These are phyloP conservation scores for Branchinecta sandiegonensis DNA, from an alignment of 2,888 invertebrate species.

Conservation along the genomic window DNA sequence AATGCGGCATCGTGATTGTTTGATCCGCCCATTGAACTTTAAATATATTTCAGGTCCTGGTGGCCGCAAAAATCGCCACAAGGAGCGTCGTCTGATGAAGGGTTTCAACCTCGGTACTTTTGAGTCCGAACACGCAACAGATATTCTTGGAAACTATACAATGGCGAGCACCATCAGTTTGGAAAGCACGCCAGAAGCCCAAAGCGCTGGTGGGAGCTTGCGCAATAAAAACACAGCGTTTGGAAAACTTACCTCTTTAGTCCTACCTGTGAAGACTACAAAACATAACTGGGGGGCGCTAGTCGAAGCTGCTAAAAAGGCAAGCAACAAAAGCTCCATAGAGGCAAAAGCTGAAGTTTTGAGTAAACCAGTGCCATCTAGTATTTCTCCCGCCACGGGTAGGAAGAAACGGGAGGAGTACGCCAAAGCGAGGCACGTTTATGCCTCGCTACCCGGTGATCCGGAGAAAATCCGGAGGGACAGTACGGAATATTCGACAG, in stretches of 20 bases:
- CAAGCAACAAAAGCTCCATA: slow-evolving; percentile 41
- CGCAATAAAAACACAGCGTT: neutral
- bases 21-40: too few species aligned
- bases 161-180: slow-evolving; percentile 32
- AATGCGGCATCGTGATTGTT: too few species aligned
- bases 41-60: slow-evolving; percentile 50
- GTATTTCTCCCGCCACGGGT: slow-evolving; percentile 12
- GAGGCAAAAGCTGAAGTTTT: neutral
- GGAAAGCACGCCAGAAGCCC: slow-evolving; percentile 22
- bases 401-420: slow-evolving; percentile 19
- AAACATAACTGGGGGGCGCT: slow-evolving; percentile 44
- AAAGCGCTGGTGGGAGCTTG: neutral
- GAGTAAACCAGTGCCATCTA: neutral
- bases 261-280: slow-evolving; percentile 20
- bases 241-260: neutral
- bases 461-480: slow-evolving; percentile 19
- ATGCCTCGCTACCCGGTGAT: slow-evolving; percentile 12
- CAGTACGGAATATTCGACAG: neutral
- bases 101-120: slow-evolving; percentile 65
- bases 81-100: slow-evolving; percentile 82
- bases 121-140: neutral
- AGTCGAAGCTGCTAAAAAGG: slow-evolving; percentile 64
- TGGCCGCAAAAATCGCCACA: slow-evolving; percentile 83
- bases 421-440: slow-evolving; percentile 18
- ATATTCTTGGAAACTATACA: slow-evolving; percentile 25